Evolutionary conservation across 1,140 invertebrate species (phyloP), one percentile per base, ranked within the genome.

Genomic region (Diachasma alloeum): DNA sequence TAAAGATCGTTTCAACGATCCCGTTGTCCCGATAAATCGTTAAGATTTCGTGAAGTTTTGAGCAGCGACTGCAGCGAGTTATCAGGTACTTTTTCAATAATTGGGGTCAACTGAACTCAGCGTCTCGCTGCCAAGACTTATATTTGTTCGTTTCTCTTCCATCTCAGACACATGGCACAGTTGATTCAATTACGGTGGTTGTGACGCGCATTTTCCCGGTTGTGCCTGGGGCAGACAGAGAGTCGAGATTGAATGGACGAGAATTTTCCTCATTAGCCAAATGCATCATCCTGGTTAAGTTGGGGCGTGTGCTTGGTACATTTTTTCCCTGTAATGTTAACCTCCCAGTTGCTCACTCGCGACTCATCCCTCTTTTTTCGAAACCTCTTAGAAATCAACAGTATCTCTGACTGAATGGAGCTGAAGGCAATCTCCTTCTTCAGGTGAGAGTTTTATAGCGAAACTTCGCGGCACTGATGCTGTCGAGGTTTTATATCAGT

Each of bases 251-350:
- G 72, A 79, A 76, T 79, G 72, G 72, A 39, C 66, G 74, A 72
- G 72, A 46, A 77, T 77, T 72, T 74, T 68, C 71, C 78, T 79
- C 75, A 72, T 79, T 79, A 79, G 75, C 67, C 75, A 77, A 79
- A 79, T 79, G 75, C 73, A 75, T 44, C 72, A 69, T 71, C 19
- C 76, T 22, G 67, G 53, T 59, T 78, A 19, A 53, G 48, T 15
- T 53, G n/a, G 48, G 48, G 48, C 6, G 48, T n/a, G 48, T 53
- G 9, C 48, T 46, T 46, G n/a, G 11, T 53, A 53, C 4, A 19
- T 19, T 53, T 53, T 53, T 70, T 63, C 46, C 6, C 44, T 36
- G n/a, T 24, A 22, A 63, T 5, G 48, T 53, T 53, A 53, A n/a
- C 48, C 48, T 53, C 15, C 17, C 17, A 0, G 2, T 4, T 19